A percentile compares a stretch with the other conserved stretches of the same genome.
These are phyloP conservation scores for Hyperopisus bebe DNA, from an alignment of 2,113 vertebrate species.

Conservation along the genomic window DNA sequence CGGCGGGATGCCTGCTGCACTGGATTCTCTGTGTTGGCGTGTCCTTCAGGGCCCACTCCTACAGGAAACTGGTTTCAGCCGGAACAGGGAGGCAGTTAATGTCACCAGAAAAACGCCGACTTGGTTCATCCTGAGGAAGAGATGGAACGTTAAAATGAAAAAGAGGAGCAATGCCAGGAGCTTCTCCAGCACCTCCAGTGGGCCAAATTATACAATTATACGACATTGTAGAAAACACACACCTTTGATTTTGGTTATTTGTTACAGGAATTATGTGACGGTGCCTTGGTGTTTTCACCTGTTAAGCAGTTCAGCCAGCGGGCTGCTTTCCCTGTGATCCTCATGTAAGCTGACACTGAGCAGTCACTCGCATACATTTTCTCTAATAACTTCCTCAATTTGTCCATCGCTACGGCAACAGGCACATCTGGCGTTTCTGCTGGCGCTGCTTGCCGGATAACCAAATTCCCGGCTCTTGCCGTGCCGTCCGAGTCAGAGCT, in stretches of 20 bases:
- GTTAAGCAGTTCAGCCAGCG: neutral
- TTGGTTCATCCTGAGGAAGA: neutral
- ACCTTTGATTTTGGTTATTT: neutral
- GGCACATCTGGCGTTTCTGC: neutral
- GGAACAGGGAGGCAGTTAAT: neutral
- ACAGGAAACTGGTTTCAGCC: neutral
- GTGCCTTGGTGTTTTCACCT: neutral
- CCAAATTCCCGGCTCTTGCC: neutral
- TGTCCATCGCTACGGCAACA: slow-evolving; percentile 3
- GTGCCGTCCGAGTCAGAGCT: neutral
- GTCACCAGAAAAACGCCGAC: neutral
- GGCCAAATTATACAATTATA: neutral
- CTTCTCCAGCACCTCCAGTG: neutral
- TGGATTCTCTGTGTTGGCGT: neutral
- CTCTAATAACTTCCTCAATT: slow-evolving; percentile 5
- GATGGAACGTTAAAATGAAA: neutral
- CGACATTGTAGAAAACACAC: neutral
- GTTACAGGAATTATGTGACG: neutral
- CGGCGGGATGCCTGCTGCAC: neutral
- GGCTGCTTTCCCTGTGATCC: neutral
- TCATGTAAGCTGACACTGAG: neutral
- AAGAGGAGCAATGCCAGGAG: neutral
- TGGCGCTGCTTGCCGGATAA: neutral
- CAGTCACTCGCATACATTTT: neutral
- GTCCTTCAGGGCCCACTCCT: neutral